phyloP scores from a whole-genome alignment of 2,113 vertebrate genomes.

The Benitochromis conjunctus region DNA sequence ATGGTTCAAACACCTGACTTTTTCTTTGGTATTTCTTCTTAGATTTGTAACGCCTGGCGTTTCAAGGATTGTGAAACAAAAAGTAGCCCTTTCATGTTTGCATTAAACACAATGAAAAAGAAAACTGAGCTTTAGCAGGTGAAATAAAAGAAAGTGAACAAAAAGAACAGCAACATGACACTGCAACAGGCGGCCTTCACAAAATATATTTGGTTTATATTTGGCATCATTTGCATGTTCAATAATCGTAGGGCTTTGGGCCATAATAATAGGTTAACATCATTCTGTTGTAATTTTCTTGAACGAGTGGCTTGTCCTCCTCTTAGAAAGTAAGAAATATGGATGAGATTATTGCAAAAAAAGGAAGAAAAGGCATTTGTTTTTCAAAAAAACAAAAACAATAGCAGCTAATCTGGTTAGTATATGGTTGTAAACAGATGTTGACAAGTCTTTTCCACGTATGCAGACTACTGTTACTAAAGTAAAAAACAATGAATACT shows the following conservation, averaged over 20 bases:
- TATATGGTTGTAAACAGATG: neutral
- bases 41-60: neutral
- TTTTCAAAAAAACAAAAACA: neutral
- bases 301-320: neutral
- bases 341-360: neutral
- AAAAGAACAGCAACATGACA: neutral
- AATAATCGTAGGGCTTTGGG: neutral
- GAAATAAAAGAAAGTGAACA: neutral
- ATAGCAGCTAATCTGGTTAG: neutral
- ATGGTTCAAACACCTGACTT: neutral
- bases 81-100: neutral
- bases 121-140: neutral
- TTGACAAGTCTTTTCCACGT: neutral
- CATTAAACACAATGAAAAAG: neutral
- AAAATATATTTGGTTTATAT: neutral
- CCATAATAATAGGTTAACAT: neutral
- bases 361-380: rapidly evolving
- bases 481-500: neutral
- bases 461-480: neutral
- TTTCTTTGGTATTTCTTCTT: neutral
- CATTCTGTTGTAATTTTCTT: neutral
- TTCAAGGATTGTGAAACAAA: neutral
- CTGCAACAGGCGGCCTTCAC: neutral
- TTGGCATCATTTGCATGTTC: neutral
- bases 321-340: neutral